phyloP scores from a whole-genome alignment of 1,140 invertebrate genomes.

The Drosophila virilis region DNA sequence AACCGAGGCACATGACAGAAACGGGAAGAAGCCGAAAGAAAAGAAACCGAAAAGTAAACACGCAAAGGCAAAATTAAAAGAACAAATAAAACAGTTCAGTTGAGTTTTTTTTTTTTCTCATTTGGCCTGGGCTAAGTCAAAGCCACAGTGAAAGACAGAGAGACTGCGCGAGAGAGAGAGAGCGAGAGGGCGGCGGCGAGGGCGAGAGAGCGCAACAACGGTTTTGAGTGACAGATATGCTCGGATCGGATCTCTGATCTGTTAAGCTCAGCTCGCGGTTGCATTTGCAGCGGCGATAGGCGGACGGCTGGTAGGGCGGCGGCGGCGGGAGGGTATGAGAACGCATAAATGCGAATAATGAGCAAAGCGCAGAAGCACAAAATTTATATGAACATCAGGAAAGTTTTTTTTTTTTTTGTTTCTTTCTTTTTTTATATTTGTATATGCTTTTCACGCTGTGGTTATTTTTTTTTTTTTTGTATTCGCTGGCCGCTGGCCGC shows the following conservation, averaged over 20 bases:
- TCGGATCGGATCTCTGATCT: conserved; percentile 10
- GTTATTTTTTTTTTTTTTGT: conserved; percentile 34
- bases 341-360: conserved; percentile 82
- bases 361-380: conserved; percentile 62
- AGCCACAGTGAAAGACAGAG: neutral
- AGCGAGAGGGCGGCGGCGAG: conserved; percentile 8
- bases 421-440: neutral
- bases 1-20: conserved; percentile 32
- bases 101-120: neutral
- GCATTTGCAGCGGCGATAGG: conserved; percentile 26
- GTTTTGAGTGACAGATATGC: conserved; percentile 41
- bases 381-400: conserved; percentile 60
- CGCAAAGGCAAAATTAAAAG: conserved; percentile 31
- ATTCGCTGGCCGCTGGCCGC: conserved; percentile 19
- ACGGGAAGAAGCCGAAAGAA: neutral
- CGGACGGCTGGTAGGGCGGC: no score
- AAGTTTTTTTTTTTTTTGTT: conserved; percentile 41
- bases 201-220: neutral
- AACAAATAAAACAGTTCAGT: conserved; percentile 23
- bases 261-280: conserved; percentile 19
- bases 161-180: neutral
- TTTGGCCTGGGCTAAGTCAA: conserved; percentile 9
- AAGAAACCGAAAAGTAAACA: conserved; percentile 34
- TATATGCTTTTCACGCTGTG: conserved; percentile 27
- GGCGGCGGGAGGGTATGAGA: conserved; percentile 10